Evolutionary conservation across 2,113 vertebrate species (phyloP).

Genomic region (Microtus oregoni): DNA sequence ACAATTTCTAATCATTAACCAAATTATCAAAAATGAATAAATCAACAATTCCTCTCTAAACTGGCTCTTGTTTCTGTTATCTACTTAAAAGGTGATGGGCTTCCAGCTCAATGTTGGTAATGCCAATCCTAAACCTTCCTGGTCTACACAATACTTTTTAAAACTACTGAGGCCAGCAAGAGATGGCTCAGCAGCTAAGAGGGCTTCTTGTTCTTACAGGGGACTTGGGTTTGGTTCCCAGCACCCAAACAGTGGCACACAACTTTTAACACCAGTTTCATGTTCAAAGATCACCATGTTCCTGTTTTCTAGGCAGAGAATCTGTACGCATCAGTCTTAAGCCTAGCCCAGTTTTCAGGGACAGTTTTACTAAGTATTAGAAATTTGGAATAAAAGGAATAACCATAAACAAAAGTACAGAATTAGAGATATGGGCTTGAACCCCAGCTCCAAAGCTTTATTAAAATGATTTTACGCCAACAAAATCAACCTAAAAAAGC

Average conservation of each 20-base stretch:
- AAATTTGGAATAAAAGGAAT: not conserved
- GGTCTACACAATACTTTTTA: not conserved
- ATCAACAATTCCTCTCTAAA: slow-evolving; percentile 44
- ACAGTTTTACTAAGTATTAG: not conserved
- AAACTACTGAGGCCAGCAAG: not conserved
- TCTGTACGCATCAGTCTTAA: slow-evolving; percentile 21
- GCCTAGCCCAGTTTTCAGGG: not conserved
- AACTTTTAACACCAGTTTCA: not conserved
- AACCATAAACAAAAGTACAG: not conserved
- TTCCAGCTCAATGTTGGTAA: slow-evolving; percentile 18
- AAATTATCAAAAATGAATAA: slow-evolving; percentile 27
- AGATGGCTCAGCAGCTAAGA: not conserved
- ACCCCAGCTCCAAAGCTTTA: not conserved
- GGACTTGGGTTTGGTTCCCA: not conserved
- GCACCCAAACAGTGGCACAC: not conserved
- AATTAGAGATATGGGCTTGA: slow-evolving; percentile 14
- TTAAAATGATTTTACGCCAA: slow-evolving; percentile 36
- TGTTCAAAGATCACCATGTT: not conserved
- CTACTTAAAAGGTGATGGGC: not conserved
- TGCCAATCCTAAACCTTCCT: slow-evolving; percentile 2
- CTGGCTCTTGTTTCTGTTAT: not conserved
- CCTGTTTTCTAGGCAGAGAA: not conserved
- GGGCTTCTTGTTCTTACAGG: not conserved
- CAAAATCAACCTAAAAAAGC: not conserved
- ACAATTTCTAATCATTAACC: not conserved